Base-by-base conservation (phyloP, 1,140 invertebrate genomes). In the Globodera ellingtonae region DNA sequence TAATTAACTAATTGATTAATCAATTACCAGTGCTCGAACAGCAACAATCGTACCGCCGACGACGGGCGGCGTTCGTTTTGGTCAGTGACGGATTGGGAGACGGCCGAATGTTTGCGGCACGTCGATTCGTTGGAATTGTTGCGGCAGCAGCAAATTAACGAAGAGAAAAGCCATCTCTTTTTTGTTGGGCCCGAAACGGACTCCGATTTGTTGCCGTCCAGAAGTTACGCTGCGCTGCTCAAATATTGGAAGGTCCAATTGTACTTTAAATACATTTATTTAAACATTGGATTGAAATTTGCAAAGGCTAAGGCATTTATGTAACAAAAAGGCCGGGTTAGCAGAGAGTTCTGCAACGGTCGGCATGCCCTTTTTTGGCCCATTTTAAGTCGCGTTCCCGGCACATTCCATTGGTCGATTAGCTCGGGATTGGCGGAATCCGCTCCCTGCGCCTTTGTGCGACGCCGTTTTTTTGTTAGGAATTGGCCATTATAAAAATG, bases 201-300 rank as follows among this genome's bases (percentile, higher is more conserved):
- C 56, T 44, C 79, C 13, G 78, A 80, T 50, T 44, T 81, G 8
- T 67, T 81, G 47, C 80, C 80, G 4, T 56, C 46, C n/a, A 50
- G 21, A 15, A 81, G 48, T 66, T 81, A 24, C 46, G 67, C 47
- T 0, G 78, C 72, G 21, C 69, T 82, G 15, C 67, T 81, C 46
- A 59, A 65, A 46, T 50, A 81, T 59, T 81, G 62, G 66, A 82
- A 81, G 79, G 80, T 79, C 72, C 35, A 78, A 18, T 5, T 70
- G 0, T 70, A 35, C 3, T 47, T 44, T 70, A 44, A 70, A 47
- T 70, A 8, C 0, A 72, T 72, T n/a, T n/a, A 72, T n/a, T 50
- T 50, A 50, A 35, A 35, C 2, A 35, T 35, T 35, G 35, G 35
- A 35, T 70, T 70, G 7, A n/a, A 44, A 50, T 44, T 62, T 50